phyloP scores from a whole-genome alignment of 2,888 invertebrate genomes.

The Ariolimax columbianus region DNA sequence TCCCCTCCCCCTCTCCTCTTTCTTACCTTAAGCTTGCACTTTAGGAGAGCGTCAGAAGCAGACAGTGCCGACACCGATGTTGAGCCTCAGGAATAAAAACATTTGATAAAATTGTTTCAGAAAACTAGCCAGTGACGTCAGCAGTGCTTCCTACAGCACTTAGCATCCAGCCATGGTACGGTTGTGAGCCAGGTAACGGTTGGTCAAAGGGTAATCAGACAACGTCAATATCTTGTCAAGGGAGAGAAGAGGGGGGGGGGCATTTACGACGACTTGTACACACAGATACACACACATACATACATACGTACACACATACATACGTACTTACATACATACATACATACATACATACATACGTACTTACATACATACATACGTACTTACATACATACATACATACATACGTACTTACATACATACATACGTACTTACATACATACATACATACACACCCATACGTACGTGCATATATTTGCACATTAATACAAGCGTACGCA shows the following conservation, averaged over 20 bases:
- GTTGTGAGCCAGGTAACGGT: neutral
- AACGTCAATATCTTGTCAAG: no score
- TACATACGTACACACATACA: neutral
- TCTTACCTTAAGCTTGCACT: no score
- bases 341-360: neutral
- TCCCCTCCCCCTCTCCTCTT: no score
- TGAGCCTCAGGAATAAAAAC: no score
- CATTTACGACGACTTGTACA: no score
- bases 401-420: neutral
- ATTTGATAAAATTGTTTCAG: neutral
- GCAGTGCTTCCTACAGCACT: neutral
- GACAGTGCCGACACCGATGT: no score
- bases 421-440: neutral
- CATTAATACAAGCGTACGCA: no score
- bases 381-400: no score
- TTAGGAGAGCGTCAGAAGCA: no score
- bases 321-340: neutral
- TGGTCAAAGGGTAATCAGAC: no score
- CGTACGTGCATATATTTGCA: neutral
- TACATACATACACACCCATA: neutral
- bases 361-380: neutral
- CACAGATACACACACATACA: no score
- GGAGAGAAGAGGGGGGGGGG: no score
- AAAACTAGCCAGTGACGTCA: neutral
- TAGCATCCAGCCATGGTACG: neutral